Evolutionary conservation across 1,140 invertebrate species (phyloP), one percentile per base, ranked within the genome.

Genomic region (Tachypleus tridentatus): DNA sequence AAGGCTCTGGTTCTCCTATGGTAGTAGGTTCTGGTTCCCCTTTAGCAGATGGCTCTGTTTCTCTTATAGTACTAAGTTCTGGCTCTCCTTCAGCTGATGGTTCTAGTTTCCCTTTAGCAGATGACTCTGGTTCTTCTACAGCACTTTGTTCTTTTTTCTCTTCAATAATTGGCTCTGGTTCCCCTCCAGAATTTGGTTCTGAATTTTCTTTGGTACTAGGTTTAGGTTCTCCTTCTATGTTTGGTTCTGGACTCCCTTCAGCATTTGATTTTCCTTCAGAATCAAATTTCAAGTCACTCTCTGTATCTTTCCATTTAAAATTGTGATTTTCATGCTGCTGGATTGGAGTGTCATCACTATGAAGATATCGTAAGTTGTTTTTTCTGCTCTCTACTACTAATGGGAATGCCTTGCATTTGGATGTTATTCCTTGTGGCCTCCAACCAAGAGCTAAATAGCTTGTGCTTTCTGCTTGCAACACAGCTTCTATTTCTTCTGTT

Each of bases 361-460:
- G 62, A 1, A 89, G 89, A 73, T 88, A 88, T 64, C 87, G 85
- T 72, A 93, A 10, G 81, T 9, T 48, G n/a, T 9, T 79, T 29
- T 86, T 82, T 4, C 84, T 88, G 52, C 89, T 72, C 9, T 80
- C 81, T 52, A 78, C 80, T 0, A 57, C 6, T 29, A 29, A 29
- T 47, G 68, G 68, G 58, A 70, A 70, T 9, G 66, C 64, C 58
- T 70, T 70, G 56, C 68, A 70, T 9, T 51, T 11, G 50, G 54
- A 57, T 29, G 67, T 59, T 4, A 70, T 64, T 50, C 74, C 69
- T 62, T 60, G 10, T 5, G 91, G 90, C 68, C 89, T 77, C 89
- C 89, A 92, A 7, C 90, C 90, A 7, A 93, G 57, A 67, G 85
- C 91, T n/a, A 87, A 85, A 80, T 92, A 96, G 9, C 87, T 88